phyloP scores from a whole-genome alignment of 2,888 invertebrate species.

The Cyrtodaria siliqua region DNA sequence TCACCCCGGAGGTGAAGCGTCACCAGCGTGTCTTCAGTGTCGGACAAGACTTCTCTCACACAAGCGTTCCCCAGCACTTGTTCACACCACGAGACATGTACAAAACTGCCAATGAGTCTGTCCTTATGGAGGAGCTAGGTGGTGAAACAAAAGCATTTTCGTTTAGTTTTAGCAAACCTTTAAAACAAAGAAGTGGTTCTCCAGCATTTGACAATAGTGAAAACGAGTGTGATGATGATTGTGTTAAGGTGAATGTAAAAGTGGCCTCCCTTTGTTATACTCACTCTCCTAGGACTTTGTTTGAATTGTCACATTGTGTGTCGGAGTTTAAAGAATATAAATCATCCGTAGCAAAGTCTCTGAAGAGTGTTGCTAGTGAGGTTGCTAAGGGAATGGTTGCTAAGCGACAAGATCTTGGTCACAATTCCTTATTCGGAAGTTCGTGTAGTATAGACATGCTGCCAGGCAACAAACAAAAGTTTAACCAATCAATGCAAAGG shows the following conservation, averaged over 20 bases:
- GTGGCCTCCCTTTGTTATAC: conserved; percentile 98
- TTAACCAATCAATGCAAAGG: conserved; percentile 43
- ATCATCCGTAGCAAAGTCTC: conserved; percentile 93
- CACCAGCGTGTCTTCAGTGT: conserved; percentile 91
- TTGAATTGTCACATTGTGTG: conserved; percentile 95
- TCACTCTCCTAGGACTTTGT: conserved; percentile 94
- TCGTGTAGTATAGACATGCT: conserved; percentile 53
- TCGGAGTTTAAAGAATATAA: conserved; percentile 96
- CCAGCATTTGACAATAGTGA: conserved; percentile 12
- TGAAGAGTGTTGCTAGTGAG: conserved; percentile 96
- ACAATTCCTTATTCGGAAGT: conserved; percentile 61
- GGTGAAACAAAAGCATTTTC: conserved; percentile 63
- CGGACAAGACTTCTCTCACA: conserved; percentile 64
- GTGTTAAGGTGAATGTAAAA: conserved; percentile 80
- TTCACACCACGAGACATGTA: conserved; percentile 80
- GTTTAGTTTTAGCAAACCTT: conserved; percentile 56
- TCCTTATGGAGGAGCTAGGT: conserved; percentile 39
- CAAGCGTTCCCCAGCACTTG: conserved; percentile 27
- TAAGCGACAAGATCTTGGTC: conserved; percentile 56
- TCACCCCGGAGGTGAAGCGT: conserved; percentile 92
- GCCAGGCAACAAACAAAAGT: conserved; percentile 24
- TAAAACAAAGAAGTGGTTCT: conserved; percentile 11
- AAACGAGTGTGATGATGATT: conserved; percentile 33
- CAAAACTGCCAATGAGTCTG: conserved; percentile 77
- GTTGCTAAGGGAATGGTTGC: conserved; percentile 93